A percentile compares a stretch with the other conserved stretches of the same genome.
Conservation (phyloP, 2,888 invertebrate species). For the Microdon myrmicae region DNA sequence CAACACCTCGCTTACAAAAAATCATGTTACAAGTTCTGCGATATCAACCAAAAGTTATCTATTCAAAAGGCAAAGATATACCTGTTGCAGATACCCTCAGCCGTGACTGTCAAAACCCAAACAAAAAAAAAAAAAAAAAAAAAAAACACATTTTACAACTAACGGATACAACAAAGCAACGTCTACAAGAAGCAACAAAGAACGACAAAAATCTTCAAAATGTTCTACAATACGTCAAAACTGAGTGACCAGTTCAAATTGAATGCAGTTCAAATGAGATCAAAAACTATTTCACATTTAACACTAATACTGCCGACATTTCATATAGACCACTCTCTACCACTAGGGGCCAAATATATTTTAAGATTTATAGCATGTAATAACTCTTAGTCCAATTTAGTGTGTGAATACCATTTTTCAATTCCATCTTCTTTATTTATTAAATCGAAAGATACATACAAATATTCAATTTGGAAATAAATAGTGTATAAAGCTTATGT, state of each 20-base stretch:
- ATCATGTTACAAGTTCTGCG: slow-evolving; percentile 52
- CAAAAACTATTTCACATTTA: slow-evolving; percentile 14
- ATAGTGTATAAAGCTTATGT: no score
- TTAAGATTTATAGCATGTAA: no score
- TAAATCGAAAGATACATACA: no score
- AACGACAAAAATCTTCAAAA: slow-evolving; percentile 12
- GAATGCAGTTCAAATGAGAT: slow-evolving; percentile 1
- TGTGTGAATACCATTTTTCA: no score
- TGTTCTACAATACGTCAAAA: slow-evolving; percentile 11
- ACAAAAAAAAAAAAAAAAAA: slow-evolving; percentile 14
- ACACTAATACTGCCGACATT: no score
- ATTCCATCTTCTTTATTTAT: no score
- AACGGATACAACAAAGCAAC: slow-evolving; percentile 8
- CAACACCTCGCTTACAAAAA: slow-evolving; percentile 47
- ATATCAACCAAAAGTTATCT: slow-evolving; percentile 51
- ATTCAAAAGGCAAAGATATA: slow-evolving; percentile 53
- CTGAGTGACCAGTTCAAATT: slow-evolving; percentile 13
- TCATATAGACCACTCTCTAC: no score
- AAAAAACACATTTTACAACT: slow-evolving; percentile 10
- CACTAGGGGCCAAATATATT: no score
- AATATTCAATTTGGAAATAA: no score
- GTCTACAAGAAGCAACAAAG: slow-evolving; percentile 8
- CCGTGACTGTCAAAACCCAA: slow-evolving; percentile 27
- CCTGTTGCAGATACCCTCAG: slow-evolving; percentile 35
- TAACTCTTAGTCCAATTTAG: no score